Base-by-base conservation (phyloP, 2,113 vertebrate genomes). In the Promerops cafer region DNA sequence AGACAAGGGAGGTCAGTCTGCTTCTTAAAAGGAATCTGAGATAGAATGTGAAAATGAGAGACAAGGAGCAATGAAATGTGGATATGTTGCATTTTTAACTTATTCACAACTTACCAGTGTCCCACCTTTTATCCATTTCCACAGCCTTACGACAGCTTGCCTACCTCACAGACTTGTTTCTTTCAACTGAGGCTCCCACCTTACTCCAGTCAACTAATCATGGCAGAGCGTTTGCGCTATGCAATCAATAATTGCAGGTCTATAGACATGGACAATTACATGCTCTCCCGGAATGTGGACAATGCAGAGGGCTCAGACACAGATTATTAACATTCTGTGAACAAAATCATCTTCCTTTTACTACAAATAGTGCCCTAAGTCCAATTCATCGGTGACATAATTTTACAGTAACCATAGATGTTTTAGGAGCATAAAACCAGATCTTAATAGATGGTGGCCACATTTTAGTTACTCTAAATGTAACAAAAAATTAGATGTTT, bases 131-230 rank as follows among this genome's bases (percentile, higher is more conserved):
- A 59, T 89, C 90, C 97, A 4, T 96, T 89, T 93, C 84, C 65
- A 69, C 98, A 99, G 98, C 98, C 98, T 96, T 98, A 98, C 15
- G 98, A 99, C 98, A 98, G 98, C 97, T 98, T 99, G 98, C 98
- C 98, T 98, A 99, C 98, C 98, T 99, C 98, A 98, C 98, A 99
- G 98, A 99, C 98, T 89, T 99, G 98, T 97, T 99, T 99, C 98
- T 99, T 99, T 96, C 98, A 99, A 96, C 97, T 99, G 97, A 96
- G 98, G 86, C 98, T 99, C 89, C 98, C 98, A 37, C 98, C 98
- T 23, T 99, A 99, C 96, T 98, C 98, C 66, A 98, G 97, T 96
- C 98, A 99, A 95, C 96, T 97, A 85, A 96, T 98, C 97, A 98
- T 99, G 98, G 98, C 98, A 23, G 98, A 99, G 97, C 98, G 98